These are phyloP conservation scores for Misgurnus anguillicaudatus DNA, from an alignment of 2,113 vertebrate genomes.

Conservation along the genomic window DNA sequence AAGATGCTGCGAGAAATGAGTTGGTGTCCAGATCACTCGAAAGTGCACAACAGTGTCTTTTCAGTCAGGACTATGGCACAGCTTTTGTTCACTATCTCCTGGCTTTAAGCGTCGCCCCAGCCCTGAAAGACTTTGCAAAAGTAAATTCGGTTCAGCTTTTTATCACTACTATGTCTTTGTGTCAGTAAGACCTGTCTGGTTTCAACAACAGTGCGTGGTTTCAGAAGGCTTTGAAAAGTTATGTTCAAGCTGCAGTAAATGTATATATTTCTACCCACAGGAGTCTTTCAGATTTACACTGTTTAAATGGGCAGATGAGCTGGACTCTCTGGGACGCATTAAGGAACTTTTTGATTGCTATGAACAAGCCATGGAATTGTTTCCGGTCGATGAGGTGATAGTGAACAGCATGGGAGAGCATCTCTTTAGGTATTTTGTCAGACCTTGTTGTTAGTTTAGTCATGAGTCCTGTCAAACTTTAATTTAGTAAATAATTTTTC, in stretches of 20 bases:
- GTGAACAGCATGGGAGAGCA: conserved; percentile 98
- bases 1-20: conserved; percentile 78
- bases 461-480: too few relatives aligned
- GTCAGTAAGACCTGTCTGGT: background rate
- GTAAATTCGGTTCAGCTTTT: conserved; percentile 50
- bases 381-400: conserved; percentile 91
- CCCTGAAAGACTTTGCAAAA: conserved; percentile 80
- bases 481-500: background rate
- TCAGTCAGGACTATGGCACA: conserved; percentile 89
- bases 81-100: conserved; percentile 95
- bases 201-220: background rate
- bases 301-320: conserved; percentile 92
- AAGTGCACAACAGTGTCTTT: conserved; percentile 89
- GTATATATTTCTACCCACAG: conserved; percentile 65
- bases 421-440: conserved; percentile 86
- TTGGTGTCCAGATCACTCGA: conserved; percentile 88
- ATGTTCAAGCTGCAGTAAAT: background rate
- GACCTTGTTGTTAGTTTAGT: background rate
- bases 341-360: conserved; percentile 95
- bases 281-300: conserved; percentile 95
- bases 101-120: conserved; percentile 88
- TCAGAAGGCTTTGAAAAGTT: too few relatives aligned
- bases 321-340: conserved; percentile 85
- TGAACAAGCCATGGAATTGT: conserved; percentile 92
- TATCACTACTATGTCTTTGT: background rate